Conservation (phyloP, 2,113 vertebrate species). For the Nannospalax galili region DNA sequence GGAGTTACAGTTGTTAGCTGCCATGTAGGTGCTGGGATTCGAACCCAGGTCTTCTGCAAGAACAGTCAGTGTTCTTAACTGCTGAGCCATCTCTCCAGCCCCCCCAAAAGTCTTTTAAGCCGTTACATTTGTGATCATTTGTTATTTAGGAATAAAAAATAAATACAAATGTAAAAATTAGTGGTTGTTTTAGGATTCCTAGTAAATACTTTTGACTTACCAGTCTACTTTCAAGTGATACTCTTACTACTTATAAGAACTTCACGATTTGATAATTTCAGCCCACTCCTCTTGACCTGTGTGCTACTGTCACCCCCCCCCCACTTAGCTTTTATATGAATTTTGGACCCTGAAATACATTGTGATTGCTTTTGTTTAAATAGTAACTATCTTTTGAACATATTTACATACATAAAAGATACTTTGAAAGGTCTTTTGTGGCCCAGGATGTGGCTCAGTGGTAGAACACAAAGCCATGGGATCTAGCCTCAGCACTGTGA, state of each 20-base stretch:
- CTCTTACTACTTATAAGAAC: not conserved
- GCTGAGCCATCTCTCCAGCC: too few species aligned
- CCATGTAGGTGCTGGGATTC: too few species aligned
- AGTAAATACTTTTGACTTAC: not conserved
- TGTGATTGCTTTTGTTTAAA: not conserved
- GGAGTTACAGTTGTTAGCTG: too few species aligned
- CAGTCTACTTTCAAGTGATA: not conserved
- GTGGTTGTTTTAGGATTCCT: not conserved
- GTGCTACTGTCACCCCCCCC: not conserved
- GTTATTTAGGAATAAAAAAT: conserved; percentile 13
- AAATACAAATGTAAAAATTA: not conserved
- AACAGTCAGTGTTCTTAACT: too few species aligned
- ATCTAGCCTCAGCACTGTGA: not conserved
- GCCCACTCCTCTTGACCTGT: not conserved
- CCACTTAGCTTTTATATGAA: not conserved
- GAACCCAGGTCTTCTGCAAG: too few species aligned
- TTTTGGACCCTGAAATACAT: not conserved
- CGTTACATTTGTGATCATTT: not conserved
- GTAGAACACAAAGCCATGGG: not conserved
- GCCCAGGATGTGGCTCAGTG: not conserved
- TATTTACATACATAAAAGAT: conserved; percentile 29
- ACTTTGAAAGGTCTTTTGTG: not conserved
- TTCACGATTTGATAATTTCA: not conserved
- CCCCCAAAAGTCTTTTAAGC: too few species aligned
- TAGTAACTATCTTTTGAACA: not conserved